Conservation (phyloP, 2,888 invertebrate genomes). For the Macrophya alboannulata region DNA sequence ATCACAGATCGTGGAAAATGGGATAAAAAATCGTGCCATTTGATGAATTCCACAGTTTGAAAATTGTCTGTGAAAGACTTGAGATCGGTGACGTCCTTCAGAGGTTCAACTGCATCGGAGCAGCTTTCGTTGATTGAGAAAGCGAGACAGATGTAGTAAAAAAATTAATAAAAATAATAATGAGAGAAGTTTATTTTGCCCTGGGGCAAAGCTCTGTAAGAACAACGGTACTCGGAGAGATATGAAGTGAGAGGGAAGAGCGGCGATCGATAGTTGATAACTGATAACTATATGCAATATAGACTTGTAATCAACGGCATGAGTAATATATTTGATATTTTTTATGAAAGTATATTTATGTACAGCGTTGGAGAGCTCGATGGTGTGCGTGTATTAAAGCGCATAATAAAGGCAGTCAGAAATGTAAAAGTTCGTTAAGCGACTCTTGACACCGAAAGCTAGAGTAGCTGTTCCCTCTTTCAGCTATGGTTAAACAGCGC, state of each 20-base stretch:
- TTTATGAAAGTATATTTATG: neutral
- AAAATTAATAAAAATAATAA: no score
- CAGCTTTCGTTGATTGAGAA: no score
- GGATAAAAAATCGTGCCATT: no score
- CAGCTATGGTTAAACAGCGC: neutral
- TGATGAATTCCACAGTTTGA: neutral
- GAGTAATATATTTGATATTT: neutral
- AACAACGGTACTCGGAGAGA: neutral
- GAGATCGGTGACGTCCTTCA: neutral
- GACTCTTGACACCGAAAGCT: conserved; percentile 23
- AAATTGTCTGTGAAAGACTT: neutral
- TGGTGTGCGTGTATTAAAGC: neutral
- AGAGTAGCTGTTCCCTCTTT: neutral
- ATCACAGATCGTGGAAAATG: no score
- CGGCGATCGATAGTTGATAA: conserved; percentile 28
- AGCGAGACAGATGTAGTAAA: no score
- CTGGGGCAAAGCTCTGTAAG: neutral
- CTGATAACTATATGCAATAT: conserved; percentile 6
- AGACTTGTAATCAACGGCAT: neutral
- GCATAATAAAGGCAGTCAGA: neutral
- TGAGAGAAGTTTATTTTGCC: neutral
- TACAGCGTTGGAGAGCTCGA: neutral
- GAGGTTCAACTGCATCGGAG: no score
- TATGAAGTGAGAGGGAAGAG: neutral
- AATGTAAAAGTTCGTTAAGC: neutral